Evolutionary conservation across 2,888 invertebrate species (phyloP), one percentile per base, ranked within the genome.

Genomic region (Norana najaformis): DNA sequence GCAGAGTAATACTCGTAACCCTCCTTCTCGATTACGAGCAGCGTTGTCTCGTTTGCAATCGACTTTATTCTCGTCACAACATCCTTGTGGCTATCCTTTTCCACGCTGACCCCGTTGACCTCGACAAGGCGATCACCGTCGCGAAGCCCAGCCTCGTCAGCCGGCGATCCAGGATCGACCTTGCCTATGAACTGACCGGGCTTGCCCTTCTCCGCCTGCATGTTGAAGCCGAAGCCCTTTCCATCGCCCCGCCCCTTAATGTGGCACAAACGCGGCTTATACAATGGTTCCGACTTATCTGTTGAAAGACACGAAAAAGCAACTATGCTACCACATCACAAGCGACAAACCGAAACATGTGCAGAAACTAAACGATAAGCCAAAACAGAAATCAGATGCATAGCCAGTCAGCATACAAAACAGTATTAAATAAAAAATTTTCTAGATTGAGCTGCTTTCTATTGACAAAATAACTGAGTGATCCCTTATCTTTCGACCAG

Each of bases 11-110:
- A 96, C 92, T 96, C 96, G 93, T 97, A 97, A 88, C 97, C 96
- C 93, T 96, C 96, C 83, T 96, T 96, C 94, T 97, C 97, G 91
- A 97, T 96, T 91, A 99, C 98, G 93, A 99, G 96, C 93, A 99
- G 96, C 93, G 97, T 97, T 23, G 99, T 98, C 95, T 98, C 98
- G 93, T 97, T 96, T 0, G 93, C 93, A 8, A 88, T 90, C 90
- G 97, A 96, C 96, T 98, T 98, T 94, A 99, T 98, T 92, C 98
- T 96, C 94, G 97, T 97, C 92, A 99, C 99, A 92, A 99, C 98
- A 95, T 88, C 41, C 69, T 89, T 89, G 37, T 89, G 89, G 20
- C 37, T 53, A 11, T 0, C 30, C 30, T 37, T 83, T 69, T 90
- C 88, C 41, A 91, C 90, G 30, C 83, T 89, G 37, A 30, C 38